Conservation (phyloP, 2,797 vertebrate genomes). For the Scolopax bukidnonensis region DNA sequence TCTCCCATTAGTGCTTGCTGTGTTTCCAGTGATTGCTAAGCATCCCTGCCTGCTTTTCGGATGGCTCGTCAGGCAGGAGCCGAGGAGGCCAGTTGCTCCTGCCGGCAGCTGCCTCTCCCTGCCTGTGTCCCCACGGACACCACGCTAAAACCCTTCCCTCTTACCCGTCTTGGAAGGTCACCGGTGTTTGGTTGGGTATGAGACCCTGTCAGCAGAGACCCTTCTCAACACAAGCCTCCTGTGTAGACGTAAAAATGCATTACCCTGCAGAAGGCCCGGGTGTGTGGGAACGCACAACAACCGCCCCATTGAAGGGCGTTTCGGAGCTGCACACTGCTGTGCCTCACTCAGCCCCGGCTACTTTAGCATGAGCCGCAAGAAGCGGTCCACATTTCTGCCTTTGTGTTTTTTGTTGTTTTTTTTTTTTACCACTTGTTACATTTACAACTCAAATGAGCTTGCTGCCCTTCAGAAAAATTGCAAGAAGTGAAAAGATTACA, state of each 20-base stretch:
- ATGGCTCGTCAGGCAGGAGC: conserved; percentile 55
- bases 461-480: conserved; percentile 46
- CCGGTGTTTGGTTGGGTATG: neutral
- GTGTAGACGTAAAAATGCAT: conserved; percentile 44
- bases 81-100: neutral
- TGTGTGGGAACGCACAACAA: conserved; percentile 66
- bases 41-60: conserved; percentile 56
- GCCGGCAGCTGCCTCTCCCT: neutral
- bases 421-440: conserved; percentile 10
- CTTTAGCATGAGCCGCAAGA: neutral
- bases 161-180: neutral
- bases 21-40: conserved; percentile 72
- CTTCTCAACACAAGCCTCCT: conserved; percentile 10
- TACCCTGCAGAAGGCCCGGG: conserved; percentile 18
- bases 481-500: neutral
- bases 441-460: neutral
- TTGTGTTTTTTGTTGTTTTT: neutral
- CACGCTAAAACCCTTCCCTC: neutral
- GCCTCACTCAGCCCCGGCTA: neutral
- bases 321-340: conserved; percentile 3
- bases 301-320: conserved; percentile 34
- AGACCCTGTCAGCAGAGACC: conserved; percentile 34
- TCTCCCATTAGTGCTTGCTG: conserved; percentile 66
- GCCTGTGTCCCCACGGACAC: neutral
- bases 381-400: neutral